Evolutionary conservation across 2,113 vertebrate genomes (phyloP), one percentile per base, ranked within the genome.

Genomic region (Carlito syrichta): DNA sequence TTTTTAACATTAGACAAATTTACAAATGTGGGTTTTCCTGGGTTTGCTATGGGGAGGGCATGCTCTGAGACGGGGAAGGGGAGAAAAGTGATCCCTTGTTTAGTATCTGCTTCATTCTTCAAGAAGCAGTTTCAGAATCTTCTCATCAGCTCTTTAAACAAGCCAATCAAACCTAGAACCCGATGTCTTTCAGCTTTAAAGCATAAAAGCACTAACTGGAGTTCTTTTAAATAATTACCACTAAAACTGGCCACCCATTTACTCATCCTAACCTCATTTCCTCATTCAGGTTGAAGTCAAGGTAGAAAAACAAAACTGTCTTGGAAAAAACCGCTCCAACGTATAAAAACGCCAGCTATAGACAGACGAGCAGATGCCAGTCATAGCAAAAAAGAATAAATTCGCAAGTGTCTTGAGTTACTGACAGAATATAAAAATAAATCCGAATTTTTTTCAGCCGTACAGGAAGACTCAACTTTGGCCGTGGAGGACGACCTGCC

Each of bases 361-460:
- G 13, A 35, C 35, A 52, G 20, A n/a, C n/a, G n/a, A n/a, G n/a
- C n/a, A 45, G 3, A 32, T n/a, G 35, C 19, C 8, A 78, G 54
- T 27, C 60, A 84, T 2, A 38, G 68, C 30, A 78, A 50, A 91
- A 77, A 45, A 97, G 19, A 68, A 16, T n/a, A 79, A 58, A 86
- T 30, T 27, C 77, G 48, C 38, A 69, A 32, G 0, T 45, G 58
- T n/a, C 89, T 71, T 81, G 58, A 56, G 5, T 32, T 54, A 81
- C 91, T 77, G 50, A 91, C 14, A 90, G 73, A 66, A 52, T 83
- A 45, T 22, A 14, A 92, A 95, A 97, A 94, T 45, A 74, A 94
- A 68, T 12, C n/a, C 22, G 79, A 40, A 77, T 38, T 95, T 89
- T 95, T 89, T 52, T 77, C 52, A 77, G 89, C 93, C 82, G 25